These are phyloP conservation scores for Megaceryle maxima DNA, from an alignment of 2,113 vertebrate genomes.

Conservation along the genomic window DNA sequence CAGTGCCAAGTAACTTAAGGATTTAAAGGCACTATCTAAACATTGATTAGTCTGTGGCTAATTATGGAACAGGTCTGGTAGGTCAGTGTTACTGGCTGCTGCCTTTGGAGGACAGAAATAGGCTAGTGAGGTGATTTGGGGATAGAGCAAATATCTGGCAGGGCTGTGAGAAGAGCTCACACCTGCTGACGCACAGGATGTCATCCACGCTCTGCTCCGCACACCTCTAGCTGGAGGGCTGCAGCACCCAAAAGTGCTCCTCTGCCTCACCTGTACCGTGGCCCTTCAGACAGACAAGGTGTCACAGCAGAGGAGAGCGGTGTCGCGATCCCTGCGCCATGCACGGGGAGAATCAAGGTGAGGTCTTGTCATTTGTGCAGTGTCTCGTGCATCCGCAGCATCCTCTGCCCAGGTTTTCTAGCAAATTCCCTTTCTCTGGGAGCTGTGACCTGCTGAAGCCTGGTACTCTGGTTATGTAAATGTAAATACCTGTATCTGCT, in stretches of 20 bases:
- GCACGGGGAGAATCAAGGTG: background rate
- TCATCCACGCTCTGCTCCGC: background rate
- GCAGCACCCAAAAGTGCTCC: background rate
- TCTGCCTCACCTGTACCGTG: rapidly evolving
- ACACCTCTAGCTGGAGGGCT: background rate
- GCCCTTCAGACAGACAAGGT: background rate
- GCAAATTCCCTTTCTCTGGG: background rate
- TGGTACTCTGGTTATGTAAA: background rate
- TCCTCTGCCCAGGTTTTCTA: background rate
- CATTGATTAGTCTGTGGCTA: background rate
- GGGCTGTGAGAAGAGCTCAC: background rate
- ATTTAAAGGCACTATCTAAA: background rate
- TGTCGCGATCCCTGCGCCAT: background rate
- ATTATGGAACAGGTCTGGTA: background rate
- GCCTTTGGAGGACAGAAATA: background rate
- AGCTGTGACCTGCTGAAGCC: background rate
- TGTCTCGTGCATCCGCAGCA: rapidly evolving
- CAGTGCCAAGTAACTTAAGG: background rate
- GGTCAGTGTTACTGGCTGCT: background rate
- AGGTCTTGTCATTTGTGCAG: background rate
- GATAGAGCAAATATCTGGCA: background rate
- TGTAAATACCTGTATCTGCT: background rate
- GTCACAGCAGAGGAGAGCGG: background rate
- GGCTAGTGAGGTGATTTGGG: background rate
- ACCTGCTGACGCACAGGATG: background rate